Evolutionary conservation across 2,113 vertebrate species (phyloP).

Genomic region (Corapipo altera): DNA sequence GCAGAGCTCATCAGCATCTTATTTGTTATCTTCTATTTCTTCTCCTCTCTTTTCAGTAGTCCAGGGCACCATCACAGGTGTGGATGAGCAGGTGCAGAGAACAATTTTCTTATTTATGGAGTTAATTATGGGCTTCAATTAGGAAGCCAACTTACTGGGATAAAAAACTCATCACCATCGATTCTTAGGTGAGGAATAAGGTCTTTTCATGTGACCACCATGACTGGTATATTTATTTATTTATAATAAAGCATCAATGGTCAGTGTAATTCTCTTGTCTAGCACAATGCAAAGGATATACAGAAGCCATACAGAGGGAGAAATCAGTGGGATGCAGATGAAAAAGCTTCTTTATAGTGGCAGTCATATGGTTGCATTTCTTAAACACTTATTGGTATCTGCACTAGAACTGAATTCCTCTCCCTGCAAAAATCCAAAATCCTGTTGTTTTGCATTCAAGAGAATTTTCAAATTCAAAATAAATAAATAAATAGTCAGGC

Average conservation of each 20-base stretch:
- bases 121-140: not conserved
- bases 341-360: not conserved
- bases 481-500: slow-evolving; percentile 59
- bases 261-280: not conserved
- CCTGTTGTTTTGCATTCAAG: not conserved
- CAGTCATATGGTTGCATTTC: not conserved
- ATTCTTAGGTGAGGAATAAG: not conserved
- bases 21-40: not conserved
- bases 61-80: not conserved
- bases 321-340: not conserved
- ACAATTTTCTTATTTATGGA: not conserved
- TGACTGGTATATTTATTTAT: not conserved
- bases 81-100: not conserved
- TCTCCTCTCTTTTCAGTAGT: not conserved
- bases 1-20: not conserved
- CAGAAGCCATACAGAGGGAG: not conserved
- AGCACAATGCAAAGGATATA: not conserved
- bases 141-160: not conserved
- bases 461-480: slow-evolving; percentile 20
- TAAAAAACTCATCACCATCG: not conserved
- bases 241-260: not conserved
- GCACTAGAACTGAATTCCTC: not conserved
- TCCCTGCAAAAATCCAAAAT: not conserved
- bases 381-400: not conserved
- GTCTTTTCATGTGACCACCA: not conserved